Base-by-base conservation (phyloP, 1,140 invertebrate species). In the Steinernema feltiae region DNA sequence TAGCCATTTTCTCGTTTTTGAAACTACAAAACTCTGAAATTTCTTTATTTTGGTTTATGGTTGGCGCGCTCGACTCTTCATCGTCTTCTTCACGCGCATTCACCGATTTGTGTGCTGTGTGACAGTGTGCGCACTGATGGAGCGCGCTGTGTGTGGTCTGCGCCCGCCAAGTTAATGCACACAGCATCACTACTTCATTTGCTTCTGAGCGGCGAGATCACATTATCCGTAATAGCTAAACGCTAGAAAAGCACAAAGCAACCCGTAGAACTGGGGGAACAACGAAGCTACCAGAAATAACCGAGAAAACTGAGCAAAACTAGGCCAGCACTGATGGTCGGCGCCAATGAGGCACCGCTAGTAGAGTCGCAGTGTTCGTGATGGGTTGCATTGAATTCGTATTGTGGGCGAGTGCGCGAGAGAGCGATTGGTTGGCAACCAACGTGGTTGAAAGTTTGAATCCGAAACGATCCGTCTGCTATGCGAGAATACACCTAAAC, bases 221-320 rank as follows among this genome's bases (percentile, higher is more conserved):
- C 12, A 17, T 7, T 63, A 63, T 15, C 53, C 53, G 53, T 63
- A 63, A 63, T 18, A 63, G 24, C 53, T 63, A 63, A 63, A 27
- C n/a, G n/a, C n/a, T n/a, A n/a, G n/a, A 63, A 3, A 63, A 63
- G 53, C 53, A 63, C 41, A 63, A 63, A 63, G 53, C 53, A 63
- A 63, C 53, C 53, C 53, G 53, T 63, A 63, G 41, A 7, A 63
- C 15, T 27, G 2, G 7, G 24, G 24, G 7, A 63, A 63, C 53
- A 63, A n/a, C 24, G 15, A 27, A 3, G 24, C 53, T 63, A 63
- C 53, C 12, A 63, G 24, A 63, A 27, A 27, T 7, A 27, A 27
- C 12, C 7, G 12, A 63, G 15, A 27, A 63, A 63, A 27, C 53
- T 21, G 24, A 63, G 53, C 12, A 12, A n/a, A 63, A 63, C 24